Conservation (phyloP, 2,113 vertebrate genomes). For the Poecilia latipinna region DNA sequence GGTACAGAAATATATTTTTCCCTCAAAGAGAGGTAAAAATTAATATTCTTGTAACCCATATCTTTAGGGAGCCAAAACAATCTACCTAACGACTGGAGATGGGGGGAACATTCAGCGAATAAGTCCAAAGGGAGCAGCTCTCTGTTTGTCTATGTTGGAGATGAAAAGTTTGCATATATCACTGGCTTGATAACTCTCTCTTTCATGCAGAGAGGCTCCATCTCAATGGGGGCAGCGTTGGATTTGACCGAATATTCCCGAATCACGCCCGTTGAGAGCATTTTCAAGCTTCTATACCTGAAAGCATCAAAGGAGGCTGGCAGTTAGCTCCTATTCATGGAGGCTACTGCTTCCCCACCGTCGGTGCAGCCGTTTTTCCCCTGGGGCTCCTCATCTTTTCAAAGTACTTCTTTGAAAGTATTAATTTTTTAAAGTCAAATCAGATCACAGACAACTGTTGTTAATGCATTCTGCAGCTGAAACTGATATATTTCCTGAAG, state of each 20-base stretch:
- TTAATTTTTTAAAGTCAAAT: constrained; percentile 61
- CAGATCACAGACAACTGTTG: constrained; percentile 52
- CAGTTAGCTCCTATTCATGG: constrained; percentile 36
- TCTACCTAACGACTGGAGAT: constrained; percentile 41
- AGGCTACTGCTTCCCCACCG: constrained; percentile 33
- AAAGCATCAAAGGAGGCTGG: constrained; percentile 35
- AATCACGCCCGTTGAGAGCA: constrained; percentile 33
- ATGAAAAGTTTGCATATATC: constrained; percentile 52
- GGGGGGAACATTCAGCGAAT: constrained; percentile 38
- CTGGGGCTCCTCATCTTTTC: background rate
- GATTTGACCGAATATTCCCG: constrained; percentile 22
- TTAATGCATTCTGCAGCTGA: constrained; percentile 52
- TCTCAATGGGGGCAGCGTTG: constrained; percentile 19
- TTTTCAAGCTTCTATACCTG: constrained; percentile 17
- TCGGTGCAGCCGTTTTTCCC: constrained; percentile 24
- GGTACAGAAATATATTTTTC: background rate
- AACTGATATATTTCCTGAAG: constrained; percentile 43
- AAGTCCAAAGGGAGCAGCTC: constrained; percentile 55
- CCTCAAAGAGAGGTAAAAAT: constrained; percentile 31
- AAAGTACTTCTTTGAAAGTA: constrained; percentile 43
- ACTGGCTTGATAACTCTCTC: constrained; percentile 22
- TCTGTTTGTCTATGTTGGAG: constrained; percentile 51
- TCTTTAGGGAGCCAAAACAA: constrained; percentile 45
- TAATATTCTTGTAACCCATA: constrained; percentile 39
- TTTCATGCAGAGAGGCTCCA: constrained; percentile 27